A percentile compares a stretch with the other conserved stretches of the same genome.
Evolutionary conservation across 2,888 invertebrate genomes (phyloP).

Genomic region (Monochamus alternatus): DNA sequence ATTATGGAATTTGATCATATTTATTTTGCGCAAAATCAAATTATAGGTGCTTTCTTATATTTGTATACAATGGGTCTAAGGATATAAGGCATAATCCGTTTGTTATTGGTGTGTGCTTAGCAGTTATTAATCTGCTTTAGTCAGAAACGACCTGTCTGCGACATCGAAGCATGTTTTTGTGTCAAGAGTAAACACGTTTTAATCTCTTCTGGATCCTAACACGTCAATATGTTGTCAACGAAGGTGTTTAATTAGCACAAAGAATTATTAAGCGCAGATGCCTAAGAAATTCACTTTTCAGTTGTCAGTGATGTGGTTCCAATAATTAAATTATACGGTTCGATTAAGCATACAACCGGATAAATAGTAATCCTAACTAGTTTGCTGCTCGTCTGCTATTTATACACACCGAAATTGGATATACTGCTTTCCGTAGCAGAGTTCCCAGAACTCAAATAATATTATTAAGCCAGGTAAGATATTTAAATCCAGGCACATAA

Average conservation of each 20-base stretch:
- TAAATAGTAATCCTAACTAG: not conserved
- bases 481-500: not conserved
- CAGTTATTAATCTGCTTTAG: too few species aligned
- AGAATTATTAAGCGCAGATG: not conserved
- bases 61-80: too few species aligned
- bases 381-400: not conserved
- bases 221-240: not conserved
- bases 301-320: not conserved
- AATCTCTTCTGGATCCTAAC: not conserved
- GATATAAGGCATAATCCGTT: too few species aligned
- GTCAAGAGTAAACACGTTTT: not conserved
- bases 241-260: not conserved
- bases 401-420: not conserved
- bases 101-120: too few species aligned
- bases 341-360: not conserved
- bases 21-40: too few species aligned
- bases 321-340: not conserved
- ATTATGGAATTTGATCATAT: too few species aligned
- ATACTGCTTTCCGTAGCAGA: not conserved
- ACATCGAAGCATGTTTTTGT: too few species aligned
- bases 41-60: too few species aligned
- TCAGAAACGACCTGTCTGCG: too few species aligned
- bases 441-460: not conserved
- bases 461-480: conserved; percentile 5
- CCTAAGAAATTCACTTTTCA: not conserved